Conservation (phyloP, 2,113 vertebrate species). For the Caloenas nicobarica region DNA sequence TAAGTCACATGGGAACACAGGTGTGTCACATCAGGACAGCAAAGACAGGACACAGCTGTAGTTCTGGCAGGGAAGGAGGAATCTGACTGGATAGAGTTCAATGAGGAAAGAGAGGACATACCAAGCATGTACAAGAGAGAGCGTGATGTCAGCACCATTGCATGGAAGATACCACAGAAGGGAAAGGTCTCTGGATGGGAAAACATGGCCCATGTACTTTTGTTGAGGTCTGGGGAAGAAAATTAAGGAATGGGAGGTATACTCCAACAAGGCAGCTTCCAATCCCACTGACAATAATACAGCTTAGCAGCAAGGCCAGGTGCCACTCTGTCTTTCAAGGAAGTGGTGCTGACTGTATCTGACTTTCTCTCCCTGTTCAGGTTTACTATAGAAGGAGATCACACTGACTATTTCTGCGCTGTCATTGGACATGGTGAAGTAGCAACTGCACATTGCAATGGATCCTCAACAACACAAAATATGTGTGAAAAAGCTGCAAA, state of each 20-base stretch:
- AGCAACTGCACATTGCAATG: neutral
- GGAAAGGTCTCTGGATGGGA: neutral
- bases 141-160: neutral
- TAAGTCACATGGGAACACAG: neutral
- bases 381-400: fast-evolving
- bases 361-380: neutral
- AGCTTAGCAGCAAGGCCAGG: neutral
- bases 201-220: neutral
- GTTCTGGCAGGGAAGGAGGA: neutral
- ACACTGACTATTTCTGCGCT: neutral
- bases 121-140: neutral
- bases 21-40: neutral
- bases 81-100: neutral
- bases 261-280: neutral
- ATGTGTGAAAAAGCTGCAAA: neutral
- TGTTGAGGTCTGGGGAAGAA: neutral
- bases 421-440: neutral
- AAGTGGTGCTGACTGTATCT: neutral
- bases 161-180: neutral
- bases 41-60: neutral
- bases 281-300: neutral
- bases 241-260: neutral
- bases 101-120: neutral
- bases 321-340: neutral
- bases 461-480: neutral